A percentile compares a stretch with the other conserved stretches of the same genome.
Evolutionary conservation across 2,888 invertebrate species (phyloP).

Genomic region (Coenonympha arcania): DNA sequence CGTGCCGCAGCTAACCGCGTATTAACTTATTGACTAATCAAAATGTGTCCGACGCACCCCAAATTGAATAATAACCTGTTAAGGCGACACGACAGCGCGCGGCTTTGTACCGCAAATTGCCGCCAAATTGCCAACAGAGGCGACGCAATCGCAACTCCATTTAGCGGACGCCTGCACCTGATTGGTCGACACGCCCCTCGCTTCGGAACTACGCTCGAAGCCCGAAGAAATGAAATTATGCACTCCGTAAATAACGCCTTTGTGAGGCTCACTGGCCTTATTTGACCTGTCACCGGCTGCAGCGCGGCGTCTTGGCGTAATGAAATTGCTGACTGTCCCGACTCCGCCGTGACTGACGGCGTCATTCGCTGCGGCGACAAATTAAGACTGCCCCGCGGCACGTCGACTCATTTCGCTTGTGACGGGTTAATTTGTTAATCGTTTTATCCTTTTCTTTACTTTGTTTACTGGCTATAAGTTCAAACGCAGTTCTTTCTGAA

Average conservation of each 20-base stretch:
- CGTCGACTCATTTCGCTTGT: too few relatives aligned
- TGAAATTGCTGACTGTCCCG: conserved; percentile 36
- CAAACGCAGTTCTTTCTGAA: too few relatives aligned
- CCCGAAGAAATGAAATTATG: conserved; percentile 66
- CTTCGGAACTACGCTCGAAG: conserved; percentile 40
- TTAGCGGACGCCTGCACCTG: conserved; percentile 63
- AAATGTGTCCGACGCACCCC: conserved; percentile 62
- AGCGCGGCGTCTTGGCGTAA: conserved; percentile 36
- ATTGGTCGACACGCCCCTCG: conserved; percentile 63
- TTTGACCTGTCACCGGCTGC: conserved; percentile 44
- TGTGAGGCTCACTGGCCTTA: conserved; percentile 47
- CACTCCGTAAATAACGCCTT: conserved; percentile 62
- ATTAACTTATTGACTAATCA: conserved; percentile 64
- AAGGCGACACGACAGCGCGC: conserved; percentile 35
- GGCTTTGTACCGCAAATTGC: conserved; percentile 68
- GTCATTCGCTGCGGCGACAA: conserved; percentile 19
- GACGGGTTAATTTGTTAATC: conserved; percentile 20
- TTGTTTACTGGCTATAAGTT: too few relatives aligned
- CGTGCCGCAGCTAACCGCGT: conserved; percentile 49
- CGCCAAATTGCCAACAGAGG: conserved; percentile 59
- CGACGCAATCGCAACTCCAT: conserved; percentile 57
- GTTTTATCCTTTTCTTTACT: too few relatives aligned
- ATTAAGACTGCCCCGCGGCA: conserved; percentile 21
- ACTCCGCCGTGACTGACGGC: conserved; percentile 19
- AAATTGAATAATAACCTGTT: conserved; percentile 70